Conservation (phyloP, 2,888 invertebrate species). For the Halocaridina rubra region DNA sequence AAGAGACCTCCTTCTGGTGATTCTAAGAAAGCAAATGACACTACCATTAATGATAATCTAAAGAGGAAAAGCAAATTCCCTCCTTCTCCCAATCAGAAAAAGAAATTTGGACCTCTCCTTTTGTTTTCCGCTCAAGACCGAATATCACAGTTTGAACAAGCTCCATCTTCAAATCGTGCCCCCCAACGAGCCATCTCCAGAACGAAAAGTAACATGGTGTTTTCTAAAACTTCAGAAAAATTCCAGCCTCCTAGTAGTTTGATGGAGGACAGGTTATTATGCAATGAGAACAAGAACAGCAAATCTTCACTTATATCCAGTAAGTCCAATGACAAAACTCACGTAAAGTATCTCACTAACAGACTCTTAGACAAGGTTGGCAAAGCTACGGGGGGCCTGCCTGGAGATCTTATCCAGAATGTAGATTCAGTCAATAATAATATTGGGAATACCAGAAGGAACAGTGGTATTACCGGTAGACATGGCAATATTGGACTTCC, state of each 20-base stretch:
- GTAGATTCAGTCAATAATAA: slow-evolving; percentile 9
- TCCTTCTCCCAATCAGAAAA: slow-evolving; percentile 47
- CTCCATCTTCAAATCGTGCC: background rate
- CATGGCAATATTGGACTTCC: background rate
- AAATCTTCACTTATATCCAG: background rate
- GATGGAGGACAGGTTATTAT: background rate
- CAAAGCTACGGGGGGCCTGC: background rate
- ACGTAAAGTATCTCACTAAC: slow-evolving; percentile 34
- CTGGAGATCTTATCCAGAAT: slow-evolving; percentile 28
- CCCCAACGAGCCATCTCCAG: slow-evolving; percentile 47
- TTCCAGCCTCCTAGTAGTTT: background rate
- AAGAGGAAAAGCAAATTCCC: slow-evolving; percentile 53
- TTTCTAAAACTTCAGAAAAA: background rate
- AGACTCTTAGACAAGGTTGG: slow-evolving; percentile 30
- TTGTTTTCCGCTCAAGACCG: slow-evolving; percentile 62
- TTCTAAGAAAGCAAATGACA: background rate
- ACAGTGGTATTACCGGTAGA: background rate
- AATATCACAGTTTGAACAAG: slow-evolving; percentile 59
- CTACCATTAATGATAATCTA: slow-evolving; percentile 6
- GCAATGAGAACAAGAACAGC: slow-evolving; percentile 12
- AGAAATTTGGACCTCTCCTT: slow-evolving; percentile 42
- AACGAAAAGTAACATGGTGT: slow-evolving; percentile 45
- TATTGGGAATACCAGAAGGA: background rate
- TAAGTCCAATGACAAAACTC: slow-evolving; percentile 16
- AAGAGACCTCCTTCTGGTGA: slow-evolving; percentile 3